Conservation (phyloP, 2,888 invertebrate species). For the Cacoxenus indagator region DNA sequence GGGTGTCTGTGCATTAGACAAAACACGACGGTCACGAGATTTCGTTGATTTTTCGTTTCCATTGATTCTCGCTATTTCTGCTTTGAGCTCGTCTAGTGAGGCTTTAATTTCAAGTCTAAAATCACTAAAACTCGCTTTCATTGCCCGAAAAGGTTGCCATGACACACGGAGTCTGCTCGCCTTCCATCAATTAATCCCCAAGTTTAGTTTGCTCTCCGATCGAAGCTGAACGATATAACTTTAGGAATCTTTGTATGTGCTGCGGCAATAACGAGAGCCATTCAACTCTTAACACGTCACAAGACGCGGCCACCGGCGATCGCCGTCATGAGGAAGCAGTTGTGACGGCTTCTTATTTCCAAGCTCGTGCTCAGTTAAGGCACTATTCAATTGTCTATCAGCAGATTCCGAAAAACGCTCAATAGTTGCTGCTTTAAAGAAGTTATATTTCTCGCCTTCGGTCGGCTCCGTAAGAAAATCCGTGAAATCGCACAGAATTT, state of each 20-base stretch:
- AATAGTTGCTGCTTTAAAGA: too few relatives aligned
- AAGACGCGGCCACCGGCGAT: background rate
- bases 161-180: background rate
- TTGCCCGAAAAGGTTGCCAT: background rate
- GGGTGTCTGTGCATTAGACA: background rate
- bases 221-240: too few relatives aligned
- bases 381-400: background rate
- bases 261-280: background rate
- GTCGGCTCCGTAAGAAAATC: background rate
- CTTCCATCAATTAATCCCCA: background rate
- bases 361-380: background rate
- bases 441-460: background rate
- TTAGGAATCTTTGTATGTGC: background rate
- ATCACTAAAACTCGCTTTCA: background rate
- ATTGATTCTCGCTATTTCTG: background rate
- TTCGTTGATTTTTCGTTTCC: background rate
- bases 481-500: background rate
- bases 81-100: background rate
- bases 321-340: background rate
- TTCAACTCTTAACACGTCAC: background rate
- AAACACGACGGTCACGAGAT: background rate
- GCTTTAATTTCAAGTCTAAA: background rate
- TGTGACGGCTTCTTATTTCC: background rate
- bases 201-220: too few relatives aligned
- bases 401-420: too few relatives aligned